Conservation (phyloP, 2,797 vertebrate genomes). For the Acanthurus lineatus region DNA sequence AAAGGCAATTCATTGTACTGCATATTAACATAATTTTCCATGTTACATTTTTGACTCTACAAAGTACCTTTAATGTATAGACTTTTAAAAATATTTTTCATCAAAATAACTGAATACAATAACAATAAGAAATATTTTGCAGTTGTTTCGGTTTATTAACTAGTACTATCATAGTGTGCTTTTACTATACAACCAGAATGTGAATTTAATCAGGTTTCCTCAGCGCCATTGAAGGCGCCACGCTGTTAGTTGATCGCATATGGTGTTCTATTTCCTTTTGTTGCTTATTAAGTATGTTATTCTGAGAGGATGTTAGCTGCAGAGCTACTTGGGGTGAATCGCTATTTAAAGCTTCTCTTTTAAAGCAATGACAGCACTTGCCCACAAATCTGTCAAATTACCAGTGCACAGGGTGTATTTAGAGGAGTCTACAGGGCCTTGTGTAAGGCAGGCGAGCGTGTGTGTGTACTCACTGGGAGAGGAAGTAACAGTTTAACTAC, state of each 20-base stretch:
- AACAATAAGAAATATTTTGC: background rate
- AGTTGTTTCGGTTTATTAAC: background rate
- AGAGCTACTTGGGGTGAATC: constrained; percentile 44
- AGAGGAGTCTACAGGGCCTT: constrained; percentile 69
- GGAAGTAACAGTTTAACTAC: constrained; percentile 85
- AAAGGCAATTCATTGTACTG: background rate
- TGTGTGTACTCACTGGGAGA: constrained; percentile 63
- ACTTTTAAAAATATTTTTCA: background rate
- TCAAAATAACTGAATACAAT: background rate
- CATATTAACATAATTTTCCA: background rate
- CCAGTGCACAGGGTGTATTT: constrained; percentile 74
- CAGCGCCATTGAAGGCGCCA: background rate
- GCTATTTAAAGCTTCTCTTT: constrained; percentile 68
- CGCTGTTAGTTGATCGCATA: constrained; percentile 27
- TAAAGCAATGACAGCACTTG: constrained; percentile 63
- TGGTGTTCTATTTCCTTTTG: constrained; percentile 20
- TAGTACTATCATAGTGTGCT: background rate
- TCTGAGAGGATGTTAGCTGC: constrained; percentile 44
- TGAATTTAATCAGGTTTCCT: constrained; percentile 16
- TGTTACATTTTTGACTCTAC: background rate
- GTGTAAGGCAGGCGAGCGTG: constrained; percentile 45
- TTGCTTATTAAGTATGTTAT: constrained; percentile 43
- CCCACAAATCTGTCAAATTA: constrained; percentile 80
- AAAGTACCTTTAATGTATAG: background rate
- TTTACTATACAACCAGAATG: background rate